Percentiles rank a stretch among this genome's conserved stretches.
phyloP scores from a whole-genome alignment of 2,113 vertebrate species.

The Osmerus mordax region DNA sequence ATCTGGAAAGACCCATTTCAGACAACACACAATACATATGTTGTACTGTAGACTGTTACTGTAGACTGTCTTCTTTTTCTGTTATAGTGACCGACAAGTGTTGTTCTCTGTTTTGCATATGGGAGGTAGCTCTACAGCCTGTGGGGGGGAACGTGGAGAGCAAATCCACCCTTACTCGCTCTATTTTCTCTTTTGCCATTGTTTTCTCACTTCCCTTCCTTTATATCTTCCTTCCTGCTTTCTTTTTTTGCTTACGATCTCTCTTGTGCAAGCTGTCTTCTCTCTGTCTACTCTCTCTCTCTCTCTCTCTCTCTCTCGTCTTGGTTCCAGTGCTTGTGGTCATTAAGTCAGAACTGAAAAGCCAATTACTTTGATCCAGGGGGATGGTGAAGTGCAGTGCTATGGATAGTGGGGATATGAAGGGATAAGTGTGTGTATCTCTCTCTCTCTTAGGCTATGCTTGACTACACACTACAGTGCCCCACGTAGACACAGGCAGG shows the following conservation, averaged over 20 bases:
- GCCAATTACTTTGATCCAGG: constrained; percentile 10
- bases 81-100: too few species aligned
- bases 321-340: neutral
- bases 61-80: too few species aligned
- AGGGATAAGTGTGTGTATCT: neutral
- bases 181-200: too few species aligned
- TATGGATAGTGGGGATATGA: constrained; percentile 8
- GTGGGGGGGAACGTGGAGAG: too few species aligned
- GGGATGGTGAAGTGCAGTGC: constrained; percentile 1
- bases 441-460: neutral
- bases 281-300: neutral
- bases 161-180: too few species aligned
- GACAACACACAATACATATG: too few species aligned
- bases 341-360: constrained; percentile 4
- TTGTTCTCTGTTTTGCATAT: too few species aligned
- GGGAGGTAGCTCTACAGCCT: too few species aligned
- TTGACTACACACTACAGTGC: neutral
- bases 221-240: too few species aligned
- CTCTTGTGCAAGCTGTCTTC: neutral
- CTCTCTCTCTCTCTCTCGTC: neutral
- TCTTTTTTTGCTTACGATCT: neutral
- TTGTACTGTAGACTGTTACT: too few species aligned
- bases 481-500: neutral
- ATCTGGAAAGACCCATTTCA: too few species aligned
- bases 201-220: too few species aligned